Base-by-base conservation (phyloP, 2,888 invertebrate species). In the Gortyna flavago region DNA sequence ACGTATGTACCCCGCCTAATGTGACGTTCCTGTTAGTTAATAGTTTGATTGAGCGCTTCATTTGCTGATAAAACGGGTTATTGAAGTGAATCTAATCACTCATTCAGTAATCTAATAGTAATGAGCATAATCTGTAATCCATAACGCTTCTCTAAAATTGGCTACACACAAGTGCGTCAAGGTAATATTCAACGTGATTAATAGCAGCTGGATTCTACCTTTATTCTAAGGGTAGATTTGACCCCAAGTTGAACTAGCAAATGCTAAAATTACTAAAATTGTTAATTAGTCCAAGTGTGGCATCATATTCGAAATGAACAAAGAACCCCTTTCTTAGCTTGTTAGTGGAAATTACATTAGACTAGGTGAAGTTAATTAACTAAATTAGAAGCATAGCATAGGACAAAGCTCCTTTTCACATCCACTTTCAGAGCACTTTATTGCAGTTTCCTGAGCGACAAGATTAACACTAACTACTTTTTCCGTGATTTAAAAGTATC, bases 1-100 rank as follows among this genome's bases (percentile, higher is more conserved):
- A 89, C 92, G 96, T 96, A 89, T 93, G 95, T 93, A 75, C n/a
- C 32, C 21, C 13, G 8, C 59, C 32, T 57, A 41, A 29, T 51
- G 7, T 62, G 11, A 83, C 48, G n/a, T 71, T 68, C 68, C 54
- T 51, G 21, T 59, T 69, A 51, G 25, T 64, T 65, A 35, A 25
- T 75, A 16, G 16, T 64, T 74, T 38, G n/a, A 71, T 61, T 72
- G 13, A 68, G 54, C 16, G 64, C 81, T 75, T 72, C 64, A 75
- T 69, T 81, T 65, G 75, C 44, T 74, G 21, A 61, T 68, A 41
- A 81, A 82, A 82, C 59, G 64, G 64, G 29, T 68, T 75, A 72
- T 65, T 85, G 59, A 35, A 54, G 64, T 61, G 51, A 64, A 64
- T n/a, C 9, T 72, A 71, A 80, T 78, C 64, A 78, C 32, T 71